Evolutionary conservation across 2,113 vertebrate genomes (phyloP).

Genomic region (Pseudopipra pipra): DNA sequence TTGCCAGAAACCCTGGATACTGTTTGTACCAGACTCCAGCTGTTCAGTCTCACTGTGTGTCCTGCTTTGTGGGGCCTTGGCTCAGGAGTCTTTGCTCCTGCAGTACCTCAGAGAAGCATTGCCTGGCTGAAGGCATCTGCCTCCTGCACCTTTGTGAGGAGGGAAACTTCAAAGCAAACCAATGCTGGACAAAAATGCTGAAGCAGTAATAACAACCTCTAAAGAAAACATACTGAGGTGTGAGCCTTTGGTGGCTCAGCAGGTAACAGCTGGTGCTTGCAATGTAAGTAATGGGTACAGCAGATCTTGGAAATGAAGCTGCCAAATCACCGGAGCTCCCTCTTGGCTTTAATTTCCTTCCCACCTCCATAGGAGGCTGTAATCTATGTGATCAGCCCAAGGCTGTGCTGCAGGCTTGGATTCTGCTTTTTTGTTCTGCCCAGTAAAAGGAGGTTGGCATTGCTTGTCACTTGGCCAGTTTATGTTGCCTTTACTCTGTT

Average conservation of each 20-base stretch:
- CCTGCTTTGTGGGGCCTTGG: background rate
- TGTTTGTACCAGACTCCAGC: background rate
- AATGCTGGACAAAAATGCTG: background rate
- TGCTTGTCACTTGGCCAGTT: background rate
- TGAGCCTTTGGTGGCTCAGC: background rate
- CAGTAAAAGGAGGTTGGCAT: accelerated
- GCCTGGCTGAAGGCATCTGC: background rate
- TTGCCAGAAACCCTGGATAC: background rate
- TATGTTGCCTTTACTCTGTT: background rate
- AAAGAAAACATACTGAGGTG: accelerated
- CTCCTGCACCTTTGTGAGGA: background rate
- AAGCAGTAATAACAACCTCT: background rate
- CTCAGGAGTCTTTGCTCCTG: accelerated
- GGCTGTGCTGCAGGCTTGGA: background rate
- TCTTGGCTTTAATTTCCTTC: background rate
- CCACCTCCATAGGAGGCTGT: accelerated
- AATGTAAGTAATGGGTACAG: accelerated
- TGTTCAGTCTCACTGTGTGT: accelerated
- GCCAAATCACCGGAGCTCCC: accelerated
- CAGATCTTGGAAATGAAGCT: background rate
- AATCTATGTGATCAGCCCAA: background rate
- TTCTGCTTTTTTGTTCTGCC: accelerated
- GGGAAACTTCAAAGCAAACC: background rate
- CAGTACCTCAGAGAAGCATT: background rate
- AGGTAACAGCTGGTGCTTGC: background rate